phyloP scores from a whole-genome alignment of 2,113 vertebrate genomes.

The Calyptommatus sinebrachiatus region DNA sequence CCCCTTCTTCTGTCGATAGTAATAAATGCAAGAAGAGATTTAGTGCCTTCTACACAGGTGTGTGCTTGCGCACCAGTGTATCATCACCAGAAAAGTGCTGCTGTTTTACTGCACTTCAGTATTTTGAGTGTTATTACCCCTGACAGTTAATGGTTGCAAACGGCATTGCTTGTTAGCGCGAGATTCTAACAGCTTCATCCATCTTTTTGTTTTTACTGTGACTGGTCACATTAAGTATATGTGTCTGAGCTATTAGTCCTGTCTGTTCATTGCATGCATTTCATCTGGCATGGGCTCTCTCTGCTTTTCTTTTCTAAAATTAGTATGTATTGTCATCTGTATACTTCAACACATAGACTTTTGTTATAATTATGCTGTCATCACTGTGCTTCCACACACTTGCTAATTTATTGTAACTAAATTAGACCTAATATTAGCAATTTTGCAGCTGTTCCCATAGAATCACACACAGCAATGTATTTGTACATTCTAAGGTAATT shows the following conservation, averaged over 20 bases:
- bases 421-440: conserved; percentile 85
- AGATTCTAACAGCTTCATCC: conserved; percentile 79
- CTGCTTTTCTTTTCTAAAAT: conserved; percentile 72
- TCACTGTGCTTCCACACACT: conserved; percentile 78
- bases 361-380: conserved; percentile 85
- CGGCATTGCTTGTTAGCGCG: conserved; percentile 77
- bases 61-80: conserved; percentile 66
- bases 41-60: conserved; percentile 79
- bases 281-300: conserved; percentile 62
- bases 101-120: conserved; percentile 73
- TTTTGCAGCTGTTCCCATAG: conserved; percentile 83
- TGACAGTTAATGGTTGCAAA: conserved; percentile 81
- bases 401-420: conserved; percentile 84
- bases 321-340: conserved; percentile 80
- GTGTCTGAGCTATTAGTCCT: conserved; percentile 78
- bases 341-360: conserved; percentile 79
- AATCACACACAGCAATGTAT: conserved; percentile 65
- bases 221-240: conserved; percentile 80
- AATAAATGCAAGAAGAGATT: conserved; percentile 75
- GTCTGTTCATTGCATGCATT: conserved; percentile 73
- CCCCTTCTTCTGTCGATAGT: conserved; percentile 76
- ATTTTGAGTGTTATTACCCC: conserved; percentile 79
- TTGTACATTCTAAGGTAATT: conserved; percentile 76
- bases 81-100: conserved; percentile 69
- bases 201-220: conserved; percentile 82